These are phyloP conservation scores for Dromaius novaehollandiae DNA, from an alignment of 2,113 vertebrate species.

Conservation along the genomic window DNA sequence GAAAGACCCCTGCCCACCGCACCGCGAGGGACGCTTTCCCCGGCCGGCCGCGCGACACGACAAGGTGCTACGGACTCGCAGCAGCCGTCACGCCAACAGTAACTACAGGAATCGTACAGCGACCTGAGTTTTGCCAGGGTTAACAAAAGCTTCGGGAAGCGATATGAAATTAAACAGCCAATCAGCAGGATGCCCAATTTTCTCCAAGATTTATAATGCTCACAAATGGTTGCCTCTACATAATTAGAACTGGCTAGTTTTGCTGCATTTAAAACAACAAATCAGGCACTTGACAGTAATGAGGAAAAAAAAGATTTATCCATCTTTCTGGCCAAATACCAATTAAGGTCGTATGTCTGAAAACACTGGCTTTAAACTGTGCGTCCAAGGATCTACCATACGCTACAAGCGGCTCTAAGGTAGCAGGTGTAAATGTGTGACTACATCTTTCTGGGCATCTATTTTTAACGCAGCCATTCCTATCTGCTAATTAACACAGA, in stretches of 20 bases:
- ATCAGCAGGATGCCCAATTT: not conserved
- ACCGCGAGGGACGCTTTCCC: not conserved
- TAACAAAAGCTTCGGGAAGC: not conserved
- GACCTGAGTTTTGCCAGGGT: not conserved
- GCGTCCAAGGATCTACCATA: not conserved
- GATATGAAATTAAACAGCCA: not conserved
- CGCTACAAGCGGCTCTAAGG: not conserved
- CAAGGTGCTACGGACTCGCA: not conserved
- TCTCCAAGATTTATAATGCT: constrained; percentile 34
- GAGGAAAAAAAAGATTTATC: not conserved
- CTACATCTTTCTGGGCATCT: not conserved
- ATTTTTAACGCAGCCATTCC: not conserved
- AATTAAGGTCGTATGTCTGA: not conserved
- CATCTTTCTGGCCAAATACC: constrained; percentile 21
- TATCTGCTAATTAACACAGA: not conserved
- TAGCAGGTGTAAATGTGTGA: not conserved
- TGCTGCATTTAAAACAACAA: constrained; percentile 15
- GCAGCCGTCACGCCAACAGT: not conserved
- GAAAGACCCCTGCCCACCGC: not conserved
- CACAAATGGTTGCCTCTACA: not conserved
- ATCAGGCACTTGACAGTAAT: not conserved
- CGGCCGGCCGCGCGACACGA: not conserved
- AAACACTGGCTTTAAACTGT: not conserved
- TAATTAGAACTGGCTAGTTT: not conserved
- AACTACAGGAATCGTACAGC: not conserved